Evolutionary conservation across 2,888 invertebrate genomes (phyloP).

Genomic region (Torymus auratus): DNA sequence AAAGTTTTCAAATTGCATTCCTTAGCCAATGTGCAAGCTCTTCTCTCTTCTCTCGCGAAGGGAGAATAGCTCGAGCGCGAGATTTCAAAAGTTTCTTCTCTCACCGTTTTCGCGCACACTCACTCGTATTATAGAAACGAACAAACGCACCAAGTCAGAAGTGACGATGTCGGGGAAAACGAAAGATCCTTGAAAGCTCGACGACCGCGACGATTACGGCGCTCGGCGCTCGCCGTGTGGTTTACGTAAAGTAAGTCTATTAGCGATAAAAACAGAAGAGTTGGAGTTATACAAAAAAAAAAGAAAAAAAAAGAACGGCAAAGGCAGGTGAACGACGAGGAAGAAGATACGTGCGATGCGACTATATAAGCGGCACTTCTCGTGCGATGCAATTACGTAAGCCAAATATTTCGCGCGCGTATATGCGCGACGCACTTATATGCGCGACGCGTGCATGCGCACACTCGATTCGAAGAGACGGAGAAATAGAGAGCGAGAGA

Average conservation of each 20-base stretch:
- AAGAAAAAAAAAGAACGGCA: conserved; percentile 5
- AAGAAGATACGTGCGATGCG: conserved; percentile 30
- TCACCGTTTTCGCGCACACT: conserved; percentile 32
- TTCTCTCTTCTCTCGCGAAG: too few relatives aligned
- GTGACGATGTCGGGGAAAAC: conserved; percentile 30
- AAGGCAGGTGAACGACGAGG: neutral
- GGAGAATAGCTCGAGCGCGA: neutral
- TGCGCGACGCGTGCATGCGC: conserved; percentile 17
- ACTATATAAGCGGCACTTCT: conserved; percentile 25
- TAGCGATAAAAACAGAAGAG: conserved; percentile 12
- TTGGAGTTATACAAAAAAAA: neutral
- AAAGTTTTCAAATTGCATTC: conserved; percentile 45
- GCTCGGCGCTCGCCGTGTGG: conserved; percentile 16
- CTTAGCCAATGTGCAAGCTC: neutral
- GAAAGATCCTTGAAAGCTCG: conserved; percentile 57
- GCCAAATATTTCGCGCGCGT: conserved; percentile 35
- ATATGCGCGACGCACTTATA: too few relatives aligned
- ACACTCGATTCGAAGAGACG: conserved; percentile 33
- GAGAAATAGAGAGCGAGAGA: neutral
- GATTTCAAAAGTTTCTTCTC: conserved; percentile 58
- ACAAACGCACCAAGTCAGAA: neutral
- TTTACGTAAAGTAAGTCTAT: conserved; percentile 54
- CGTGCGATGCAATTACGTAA: conserved; percentile 51
- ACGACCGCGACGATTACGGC: neutral
- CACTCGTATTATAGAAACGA: neutral